These are phyloP conservation scores for Oxycera nigricornis DNA, from an alignment of 2,888 invertebrate genomes.

Conservation along the genomic window DNA sequence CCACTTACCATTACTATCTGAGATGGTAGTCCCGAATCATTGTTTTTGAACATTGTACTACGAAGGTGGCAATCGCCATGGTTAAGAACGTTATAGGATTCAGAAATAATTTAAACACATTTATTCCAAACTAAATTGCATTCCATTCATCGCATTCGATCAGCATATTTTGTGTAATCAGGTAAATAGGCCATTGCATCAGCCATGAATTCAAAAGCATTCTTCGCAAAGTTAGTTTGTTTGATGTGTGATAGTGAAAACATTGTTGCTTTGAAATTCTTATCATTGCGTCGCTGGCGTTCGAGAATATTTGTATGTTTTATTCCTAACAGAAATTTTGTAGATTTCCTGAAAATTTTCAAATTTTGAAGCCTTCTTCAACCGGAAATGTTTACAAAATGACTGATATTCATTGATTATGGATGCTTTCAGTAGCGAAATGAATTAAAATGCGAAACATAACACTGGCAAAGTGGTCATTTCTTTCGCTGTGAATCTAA, in stretches of 20 bases:
- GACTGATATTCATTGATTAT: no score
- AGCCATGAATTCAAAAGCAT: not conserved
- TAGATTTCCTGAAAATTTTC: no score
- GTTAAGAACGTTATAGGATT: slow-evolving; percentile 11
- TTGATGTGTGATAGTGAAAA: not conserved
- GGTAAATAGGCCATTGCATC: not conserved
- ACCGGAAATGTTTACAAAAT: no score
- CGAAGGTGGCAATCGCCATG: slow-evolving; percentile 29
- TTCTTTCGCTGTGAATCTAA: no score
- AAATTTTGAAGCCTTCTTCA: no score
- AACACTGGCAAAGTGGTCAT: no score
- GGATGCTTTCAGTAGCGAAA: no score
- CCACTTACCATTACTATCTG: not conserved
- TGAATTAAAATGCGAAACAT: no score
- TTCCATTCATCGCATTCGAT: not conserved
- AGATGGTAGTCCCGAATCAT: not conserved
- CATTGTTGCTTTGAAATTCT: not conserved
- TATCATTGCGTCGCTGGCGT: not conserved
- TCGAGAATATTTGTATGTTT: no score
- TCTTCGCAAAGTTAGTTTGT: not conserved
- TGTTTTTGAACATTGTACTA: slow-evolving; percentile 18
- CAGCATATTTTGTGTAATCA: not conserved
- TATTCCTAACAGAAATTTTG: no score
- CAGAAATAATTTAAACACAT: not conserved
- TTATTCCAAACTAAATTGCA: not conserved